Percentiles rank a stretch among this genome's conserved stretches.
Evolutionary conservation across 30 jellyfish, hydroid and myxozoan genomes (phyloP).

Genomic region (Calvadosia cruxmelitensis): DNA sequence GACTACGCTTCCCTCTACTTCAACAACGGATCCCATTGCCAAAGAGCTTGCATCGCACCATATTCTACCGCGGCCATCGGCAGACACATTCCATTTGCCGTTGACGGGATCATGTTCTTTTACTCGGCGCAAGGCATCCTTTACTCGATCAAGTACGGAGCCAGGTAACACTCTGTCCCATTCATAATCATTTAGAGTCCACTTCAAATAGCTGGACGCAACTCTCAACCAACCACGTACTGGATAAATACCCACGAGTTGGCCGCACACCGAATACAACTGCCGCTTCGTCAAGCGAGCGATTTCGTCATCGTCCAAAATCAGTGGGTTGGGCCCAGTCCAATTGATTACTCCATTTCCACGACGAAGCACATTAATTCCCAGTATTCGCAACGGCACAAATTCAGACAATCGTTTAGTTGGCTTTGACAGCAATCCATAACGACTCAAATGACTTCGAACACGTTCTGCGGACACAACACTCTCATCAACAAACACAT

Average conservation of each 20-base stretch:
- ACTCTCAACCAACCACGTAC: slow-evolving; percentile 20
- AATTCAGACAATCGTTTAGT: slow-evolving; percentile 13
- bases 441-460: slow-evolving; percentile 2
- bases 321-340: no score
- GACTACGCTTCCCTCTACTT: slow-evolving; percentile 8
- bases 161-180: no score
- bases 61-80: neutral
- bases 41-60: slow-evolving; percentile 30
- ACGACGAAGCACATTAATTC: no score
- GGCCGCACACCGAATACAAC: slow-evolving; percentile 22
- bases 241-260: slow-evolving; percentile 18
- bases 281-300: no score
- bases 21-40: slow-evolving; percentile 14
- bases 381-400: no score
- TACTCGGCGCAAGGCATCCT: slow-evolving; percentile 5
- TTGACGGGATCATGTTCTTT: slow-evolving; percentile 10
- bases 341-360: no score
- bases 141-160: no score
- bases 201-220: slow-evolving; percentile 13
- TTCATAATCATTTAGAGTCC: no score
- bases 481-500: no score
- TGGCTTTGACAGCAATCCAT: slow-evolving; percentile 7
- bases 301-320: no score
- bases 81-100: slow-evolving; percentile 16
- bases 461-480: no score